These are phyloP conservation scores for Imbricaverruca yamaguchii DNA, from an alignment of 2,888 invertebrate species.

Conservation along the genomic window DNA sequence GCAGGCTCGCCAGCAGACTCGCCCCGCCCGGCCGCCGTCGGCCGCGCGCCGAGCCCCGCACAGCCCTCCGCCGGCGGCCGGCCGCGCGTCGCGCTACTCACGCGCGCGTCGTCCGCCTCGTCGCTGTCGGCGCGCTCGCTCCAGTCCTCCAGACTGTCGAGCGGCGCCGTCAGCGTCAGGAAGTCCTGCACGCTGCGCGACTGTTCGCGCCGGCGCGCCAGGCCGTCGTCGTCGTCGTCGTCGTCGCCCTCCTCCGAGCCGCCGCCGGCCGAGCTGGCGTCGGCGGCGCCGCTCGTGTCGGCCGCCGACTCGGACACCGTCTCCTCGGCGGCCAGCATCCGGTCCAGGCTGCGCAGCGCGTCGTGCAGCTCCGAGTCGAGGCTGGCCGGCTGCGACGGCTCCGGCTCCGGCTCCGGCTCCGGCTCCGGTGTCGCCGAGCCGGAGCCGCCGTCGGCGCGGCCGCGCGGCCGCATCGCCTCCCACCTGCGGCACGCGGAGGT, in stretches of 20 bases:
- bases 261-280: conserved; percentile 16
- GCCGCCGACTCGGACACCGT: background rate
- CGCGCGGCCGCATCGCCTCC: conserved; percentile 19
- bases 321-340: conserved; percentile 19
- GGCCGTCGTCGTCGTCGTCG: conserved; percentile 47
- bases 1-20: too few relatives aligned
- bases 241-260: conserved; percentile 42
- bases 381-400: conserved; percentile 23
- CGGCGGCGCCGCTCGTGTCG: background rate
- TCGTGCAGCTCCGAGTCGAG: conserved; percentile 26
- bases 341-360: conserved; percentile 17
- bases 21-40: too few relatives aligned
- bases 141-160: conserved; percentile 44
- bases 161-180: conserved; percentile 59
- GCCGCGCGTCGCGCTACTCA: background rate
- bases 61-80: background rate
- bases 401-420: conserved; percentile 30
- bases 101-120: background rate
- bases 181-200: conserved; percentile 59
- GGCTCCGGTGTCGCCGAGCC: conserved; percentile 34
- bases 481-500: background rate
- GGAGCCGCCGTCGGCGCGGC: conserved; percentile 34
- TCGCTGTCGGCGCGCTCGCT: background rate
- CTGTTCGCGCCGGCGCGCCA: conserved; percentile 55
- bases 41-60: too few relatives aligned